A percentile compares a stretch with the other conserved stretches of the same genome.
phyloP scores from a whole-genome alignment of 2,113 vertebrate genomes.

The Mastomys coucha region DNA sequence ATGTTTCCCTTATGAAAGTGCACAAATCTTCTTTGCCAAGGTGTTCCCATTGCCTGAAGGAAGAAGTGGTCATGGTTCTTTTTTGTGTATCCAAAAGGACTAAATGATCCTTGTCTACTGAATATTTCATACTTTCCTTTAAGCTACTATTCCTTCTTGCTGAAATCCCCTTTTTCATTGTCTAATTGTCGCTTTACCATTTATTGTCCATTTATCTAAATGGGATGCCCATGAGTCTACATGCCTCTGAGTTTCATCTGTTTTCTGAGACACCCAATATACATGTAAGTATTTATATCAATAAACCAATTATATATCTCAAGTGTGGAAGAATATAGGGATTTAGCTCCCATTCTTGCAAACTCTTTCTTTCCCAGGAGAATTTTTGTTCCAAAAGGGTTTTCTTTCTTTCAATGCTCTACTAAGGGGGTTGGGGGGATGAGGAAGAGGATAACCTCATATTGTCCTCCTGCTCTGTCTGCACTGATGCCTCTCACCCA shows the following conservation, averaged over 20 bases:
- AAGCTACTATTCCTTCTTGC: neutral
- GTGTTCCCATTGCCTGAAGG: neutral
- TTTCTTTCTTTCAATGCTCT: neutral
- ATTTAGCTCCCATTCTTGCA: neutral
- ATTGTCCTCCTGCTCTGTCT: neutral
- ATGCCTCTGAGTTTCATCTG: neutral
- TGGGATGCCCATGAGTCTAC: neutral
- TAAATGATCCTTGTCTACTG: neutral
- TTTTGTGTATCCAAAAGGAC: neutral
- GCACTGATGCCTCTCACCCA: neutral
- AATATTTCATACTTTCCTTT: neutral
- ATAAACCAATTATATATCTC: neutral
- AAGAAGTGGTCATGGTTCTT: neutral
- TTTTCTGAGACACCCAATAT: neutral
- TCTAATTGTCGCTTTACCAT: neutral
- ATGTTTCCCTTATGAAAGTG: neutral
- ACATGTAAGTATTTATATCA: neutral
- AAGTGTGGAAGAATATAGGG: neutral
- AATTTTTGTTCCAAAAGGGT: too few relatives aligned
- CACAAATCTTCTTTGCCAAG: neutral
- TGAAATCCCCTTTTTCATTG: neutral
- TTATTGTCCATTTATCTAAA: slow-evolving; percentile 29
- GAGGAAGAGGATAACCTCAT: too few relatives aligned
- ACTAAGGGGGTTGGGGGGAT: neutral
- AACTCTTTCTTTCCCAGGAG: neutral